Conservation (phyloP, 2,113 vertebrate species). For the Telmatochromis bifrenatus region DNA sequence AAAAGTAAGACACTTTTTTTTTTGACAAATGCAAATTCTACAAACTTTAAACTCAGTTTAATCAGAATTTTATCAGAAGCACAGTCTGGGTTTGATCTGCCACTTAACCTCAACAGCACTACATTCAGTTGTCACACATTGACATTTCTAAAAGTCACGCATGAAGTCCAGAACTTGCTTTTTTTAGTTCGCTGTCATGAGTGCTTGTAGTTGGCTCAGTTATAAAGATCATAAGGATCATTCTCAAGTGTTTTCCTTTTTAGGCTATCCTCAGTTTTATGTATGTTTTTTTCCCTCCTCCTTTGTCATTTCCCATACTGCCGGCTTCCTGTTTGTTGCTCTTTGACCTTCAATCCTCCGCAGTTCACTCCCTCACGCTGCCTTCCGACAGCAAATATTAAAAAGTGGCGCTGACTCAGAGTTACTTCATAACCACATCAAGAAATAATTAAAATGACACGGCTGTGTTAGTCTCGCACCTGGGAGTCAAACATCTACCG, state of each 20-base stretch:
- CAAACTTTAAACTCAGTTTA: neutral
- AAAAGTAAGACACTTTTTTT: neutral
- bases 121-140: neutral
- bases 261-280: neutral
- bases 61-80: neutral
- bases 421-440: neutral
- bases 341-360: conserved; percentile 15
- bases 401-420: conserved; percentile 13
- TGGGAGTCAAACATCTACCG: conserved; percentile 4
- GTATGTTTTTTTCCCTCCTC: fast-evolving
- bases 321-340: neutral
- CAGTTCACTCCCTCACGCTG: conserved; percentile 15
- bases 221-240: neutral
- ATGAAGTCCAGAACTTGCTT: neutral
- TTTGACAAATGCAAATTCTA: neutral
- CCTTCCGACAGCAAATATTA: conserved; percentile 36
- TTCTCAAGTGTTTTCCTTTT: neutral
- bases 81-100: neutral
- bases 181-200: neutral
- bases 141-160: neutral
- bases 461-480: neutral
- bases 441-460: conserved; percentile 16
- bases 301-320: neutral
- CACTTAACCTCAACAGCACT: neutral
- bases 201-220: neutral